A percentile compares a stretch with the other conserved stretches of the same genome.
phyloP scores from a whole-genome alignment of 2,888 invertebrate species.

The Siphlonurus alternatus region DNA sequence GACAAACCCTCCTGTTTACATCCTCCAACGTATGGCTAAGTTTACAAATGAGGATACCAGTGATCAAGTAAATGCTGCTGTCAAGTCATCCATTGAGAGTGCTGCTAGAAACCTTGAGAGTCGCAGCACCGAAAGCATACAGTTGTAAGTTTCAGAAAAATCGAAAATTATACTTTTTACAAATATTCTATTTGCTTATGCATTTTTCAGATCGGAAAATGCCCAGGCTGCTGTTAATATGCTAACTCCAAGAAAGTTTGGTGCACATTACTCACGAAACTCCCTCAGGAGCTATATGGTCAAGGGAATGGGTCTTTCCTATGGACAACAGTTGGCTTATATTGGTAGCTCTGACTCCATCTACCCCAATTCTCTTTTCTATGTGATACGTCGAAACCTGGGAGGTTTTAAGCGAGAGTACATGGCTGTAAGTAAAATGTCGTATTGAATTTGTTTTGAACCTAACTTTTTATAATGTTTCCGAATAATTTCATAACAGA shows the following conservation, averaged over 20 bases:
- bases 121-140: no score
- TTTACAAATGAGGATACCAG: conserved; percentile 45
- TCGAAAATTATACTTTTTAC: no score
- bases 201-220: conserved; percentile 23
- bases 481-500: no score
- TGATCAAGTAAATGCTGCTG: conserved; percentile 44
- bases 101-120: conserved; percentile 31
- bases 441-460: no score
- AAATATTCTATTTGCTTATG: not conserved
- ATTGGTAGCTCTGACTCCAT: conserved; percentile 39
- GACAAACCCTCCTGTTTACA: conserved; percentile 37
- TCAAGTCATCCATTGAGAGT: conserved; percentile 41
- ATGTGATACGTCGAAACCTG: conserved; percentile 19
- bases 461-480: no score
- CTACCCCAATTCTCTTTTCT: conserved; percentile 30
- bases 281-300: conserved; percentile 15
- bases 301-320: conserved; percentile 26
- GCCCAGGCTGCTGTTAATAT: conserved; percentile 27
- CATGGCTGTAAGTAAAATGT: conserved; percentile 16
- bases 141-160: no score
- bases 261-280: conserved; percentile 16
- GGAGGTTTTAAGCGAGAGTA: conserved; percentile 23
- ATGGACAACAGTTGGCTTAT: conserved; percentile 25
- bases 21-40: conserved; percentile 53
- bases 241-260: conserved; percentile 23